These are phyloP conservation scores for Hirtodrosophila confusa DNA, from an alignment of 2,888 invertebrate species.

Conservation along the genomic window DNA sequence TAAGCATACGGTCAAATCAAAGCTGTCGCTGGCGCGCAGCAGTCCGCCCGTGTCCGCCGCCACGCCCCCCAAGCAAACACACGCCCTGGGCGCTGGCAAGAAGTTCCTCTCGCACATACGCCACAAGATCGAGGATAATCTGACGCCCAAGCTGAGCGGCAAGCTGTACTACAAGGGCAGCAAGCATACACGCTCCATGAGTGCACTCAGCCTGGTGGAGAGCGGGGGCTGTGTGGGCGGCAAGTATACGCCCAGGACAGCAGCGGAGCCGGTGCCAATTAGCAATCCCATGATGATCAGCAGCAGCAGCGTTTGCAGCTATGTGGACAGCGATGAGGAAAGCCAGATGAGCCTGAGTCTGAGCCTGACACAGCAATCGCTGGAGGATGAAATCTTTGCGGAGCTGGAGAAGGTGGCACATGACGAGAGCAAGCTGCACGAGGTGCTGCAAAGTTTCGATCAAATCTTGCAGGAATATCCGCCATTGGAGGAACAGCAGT, in stretches of 20 bases:
- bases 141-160: constrained; percentile 80
- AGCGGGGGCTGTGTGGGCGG: constrained; percentile 59
- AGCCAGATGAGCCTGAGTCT: constrained; percentile 74
- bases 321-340: constrained; percentile 82
- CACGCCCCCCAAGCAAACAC: constrained; percentile 37
- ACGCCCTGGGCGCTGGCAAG: constrained; percentile 62
- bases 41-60: constrained; percentile 29
- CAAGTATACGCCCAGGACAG: constrained; percentile 62
- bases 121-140: constrained; percentile 83
- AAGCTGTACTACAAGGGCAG: constrained; percentile 81
- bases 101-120: constrained; percentile 82
- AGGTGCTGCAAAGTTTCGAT: constrained; percentile 86
- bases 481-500: constrained; percentile 25
- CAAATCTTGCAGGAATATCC: constrained; percentile 85
- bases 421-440: constrained; percentile 84
- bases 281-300: constrained; percentile 26
- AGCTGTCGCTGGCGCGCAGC: constrained; percentile 61
- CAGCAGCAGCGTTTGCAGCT: constrained; percentile 59
- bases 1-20: constrained; percentile 71
- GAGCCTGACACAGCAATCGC: constrained; percentile 80
- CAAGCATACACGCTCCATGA: constrained; percentile 80
- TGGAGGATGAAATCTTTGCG: constrained; percentile 84
- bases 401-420: constrained; percentile 84
- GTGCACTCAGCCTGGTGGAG: constrained; percentile 66
- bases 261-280: constrained; percentile 3